Percentiles rank a stretch among this genome's conserved stretches.
These are phyloP conservation scores for Drosophila mulleri DNA, from an alignment of 2,888 invertebrate genomes.

Conservation along the genomic window DNA sequence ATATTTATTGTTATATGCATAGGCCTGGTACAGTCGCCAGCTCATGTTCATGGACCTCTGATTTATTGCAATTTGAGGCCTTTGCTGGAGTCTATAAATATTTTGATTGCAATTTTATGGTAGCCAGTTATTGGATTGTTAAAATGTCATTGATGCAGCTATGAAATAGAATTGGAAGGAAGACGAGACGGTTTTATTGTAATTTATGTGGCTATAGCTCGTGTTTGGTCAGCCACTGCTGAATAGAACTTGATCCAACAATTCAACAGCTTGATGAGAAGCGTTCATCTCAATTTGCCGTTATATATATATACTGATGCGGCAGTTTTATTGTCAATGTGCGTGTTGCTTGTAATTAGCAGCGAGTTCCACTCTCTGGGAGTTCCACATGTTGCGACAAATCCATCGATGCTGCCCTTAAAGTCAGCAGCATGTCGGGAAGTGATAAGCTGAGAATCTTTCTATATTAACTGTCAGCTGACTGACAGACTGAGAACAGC, in stretches of 20 bases:
- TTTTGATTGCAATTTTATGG: conserved; percentile 22
- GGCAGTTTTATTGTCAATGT: conserved; percentile 57
- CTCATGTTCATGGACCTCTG: conserved; percentile 36
- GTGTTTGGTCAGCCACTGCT: not conserved
- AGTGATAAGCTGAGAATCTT: conserved; percentile 65
- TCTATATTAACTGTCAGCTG: conserved; percentile 18
- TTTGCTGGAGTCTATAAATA: conserved; percentile 13
- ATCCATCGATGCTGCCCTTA: conserved; percentile 65
- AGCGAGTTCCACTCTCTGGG: conserved; percentile 12
- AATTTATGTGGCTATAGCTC: not conserved
- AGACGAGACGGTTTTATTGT: not conserved
- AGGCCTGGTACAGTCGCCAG: conserved; percentile 34
- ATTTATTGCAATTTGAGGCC: conserved; percentile 42
- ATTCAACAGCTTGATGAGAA: conserved; percentile 5
- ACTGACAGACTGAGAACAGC: conserved; percentile 11
- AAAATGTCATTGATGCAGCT: conserved; percentile 7
- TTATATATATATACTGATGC: conserved; percentile 1
- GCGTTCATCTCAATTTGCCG: conserved; percentile 22
- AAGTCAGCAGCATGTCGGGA: conserved; percentile 65
- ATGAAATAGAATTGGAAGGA: not conserved
- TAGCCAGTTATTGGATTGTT: conserved; percentile 14
- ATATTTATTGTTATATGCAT: conserved; percentile 2
- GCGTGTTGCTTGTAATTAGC: conserved; percentile 67
- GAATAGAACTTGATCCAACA: not conserved
- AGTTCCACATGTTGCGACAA: conserved; percentile 51